Conservation (phyloP, 2,113 vertebrate species). For the Marmota monax region DNA sequence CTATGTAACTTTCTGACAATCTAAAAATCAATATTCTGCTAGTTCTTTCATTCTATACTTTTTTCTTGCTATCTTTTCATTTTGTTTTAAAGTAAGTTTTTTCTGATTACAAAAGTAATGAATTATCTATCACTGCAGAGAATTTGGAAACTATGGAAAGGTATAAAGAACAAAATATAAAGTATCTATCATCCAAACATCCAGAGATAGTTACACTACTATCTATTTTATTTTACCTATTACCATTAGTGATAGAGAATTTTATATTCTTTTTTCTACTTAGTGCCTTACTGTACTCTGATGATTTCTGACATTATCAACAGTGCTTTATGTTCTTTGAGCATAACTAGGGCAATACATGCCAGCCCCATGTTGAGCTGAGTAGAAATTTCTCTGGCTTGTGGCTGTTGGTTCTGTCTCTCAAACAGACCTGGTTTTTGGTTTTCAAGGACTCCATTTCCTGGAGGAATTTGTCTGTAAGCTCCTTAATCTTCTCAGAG, state of each 20-base stretch:
- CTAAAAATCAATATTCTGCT: not conserved
- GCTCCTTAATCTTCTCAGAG: slow-evolving; percentile 93
- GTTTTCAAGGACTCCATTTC: slow-evolving; percentile 91
- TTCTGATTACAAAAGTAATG: slow-evolving; percentile 24
- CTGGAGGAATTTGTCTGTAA: slow-evolving; percentile 92
- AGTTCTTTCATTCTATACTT: not conserved
- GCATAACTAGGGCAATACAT: not conserved
- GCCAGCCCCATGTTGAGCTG: not conserved
- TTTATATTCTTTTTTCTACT: not conserved
- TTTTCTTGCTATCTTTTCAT: slow-evolving; percentile 1
- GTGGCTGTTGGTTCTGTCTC: not conserved
- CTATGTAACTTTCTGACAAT: not conserved
- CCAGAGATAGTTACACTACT: not conserved
- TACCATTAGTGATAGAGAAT: not conserved
- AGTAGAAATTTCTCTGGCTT: not conserved
- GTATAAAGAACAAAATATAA: slow-evolving; percentile 20
- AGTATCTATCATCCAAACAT: not conserved
- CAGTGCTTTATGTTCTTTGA: not conserved
- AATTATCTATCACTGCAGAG: not conserved
- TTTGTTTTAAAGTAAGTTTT: slow-evolving; percentile 49
- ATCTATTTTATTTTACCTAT: not conserved
- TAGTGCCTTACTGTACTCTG: not conserved
- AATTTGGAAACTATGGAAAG: slow-evolving; percentile 52
- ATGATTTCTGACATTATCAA: not conserved
- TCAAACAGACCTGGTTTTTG: slow-evolving; percentile 91